Evolutionary conservation across 1,140 invertebrate species (phyloP).

Genomic region (Leucophenga varia): DNA sequence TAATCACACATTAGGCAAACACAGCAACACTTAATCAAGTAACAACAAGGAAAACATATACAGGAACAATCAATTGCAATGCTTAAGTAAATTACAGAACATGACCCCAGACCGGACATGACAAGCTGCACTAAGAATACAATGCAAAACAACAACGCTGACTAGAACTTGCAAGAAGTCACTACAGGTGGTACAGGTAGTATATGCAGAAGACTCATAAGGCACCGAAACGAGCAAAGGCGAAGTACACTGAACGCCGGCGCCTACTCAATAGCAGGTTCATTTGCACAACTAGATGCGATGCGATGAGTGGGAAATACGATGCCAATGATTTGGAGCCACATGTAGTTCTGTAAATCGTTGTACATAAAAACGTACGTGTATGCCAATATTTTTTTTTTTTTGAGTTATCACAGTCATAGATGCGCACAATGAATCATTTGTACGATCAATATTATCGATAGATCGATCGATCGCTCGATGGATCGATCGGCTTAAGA

Average conservation of each 20-base stretch:
- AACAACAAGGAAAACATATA: too few species aligned
- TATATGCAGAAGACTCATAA: slow-evolving; percentile 1
- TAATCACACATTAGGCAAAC: slow-evolving; percentile 22
- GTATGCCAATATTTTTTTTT: slow-evolving; percentile 20
- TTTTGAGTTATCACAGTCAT: slow-evolving; percentile 8
- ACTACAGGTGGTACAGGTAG: slow-evolving; percentile 48
- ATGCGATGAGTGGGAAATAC: slow-evolving; percentile 13
- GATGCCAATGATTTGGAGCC: slow-evolving; percentile 8
- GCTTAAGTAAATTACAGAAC: slow-evolving; percentile 26
- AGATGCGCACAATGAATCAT: too few species aligned
- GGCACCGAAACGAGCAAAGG: too few species aligned
- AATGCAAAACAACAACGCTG: slow-evolving; percentile 6
- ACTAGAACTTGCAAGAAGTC: slow-evolving; percentile 1
- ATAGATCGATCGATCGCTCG: too few species aligned
- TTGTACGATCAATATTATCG: too few species aligned
- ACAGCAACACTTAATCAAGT: too few species aligned
- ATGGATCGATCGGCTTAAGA: too few species aligned
- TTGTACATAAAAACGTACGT: slow-evolving; percentile 25
- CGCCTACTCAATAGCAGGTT: slow-evolving; percentile 21
- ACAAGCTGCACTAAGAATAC: not conserved
- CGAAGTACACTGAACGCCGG: slow-evolving; percentile 1
- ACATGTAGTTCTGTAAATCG: too few species aligned
- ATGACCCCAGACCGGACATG: slow-evolving; percentile 18
- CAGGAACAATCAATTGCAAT: slow-evolving; percentile 7
- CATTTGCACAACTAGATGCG: not conserved